phyloP scores from a whole-genome alignment of 2,888 invertebrate genomes.

The Dryococelus australis region DNA sequence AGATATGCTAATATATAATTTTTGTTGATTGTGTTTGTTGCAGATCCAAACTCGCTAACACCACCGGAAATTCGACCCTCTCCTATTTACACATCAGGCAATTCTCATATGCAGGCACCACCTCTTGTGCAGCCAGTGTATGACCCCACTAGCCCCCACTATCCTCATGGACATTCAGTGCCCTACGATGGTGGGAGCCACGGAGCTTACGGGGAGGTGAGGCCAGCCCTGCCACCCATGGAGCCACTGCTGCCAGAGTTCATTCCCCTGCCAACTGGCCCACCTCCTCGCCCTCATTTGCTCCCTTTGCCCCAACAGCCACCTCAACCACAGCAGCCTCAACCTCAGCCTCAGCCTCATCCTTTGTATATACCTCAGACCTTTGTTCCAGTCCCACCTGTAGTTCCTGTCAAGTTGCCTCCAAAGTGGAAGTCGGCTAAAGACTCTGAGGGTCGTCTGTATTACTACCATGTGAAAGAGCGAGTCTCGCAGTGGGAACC shows the following conservation, averaged over 20 bases:
- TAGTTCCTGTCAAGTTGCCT: conserved; percentile 70
- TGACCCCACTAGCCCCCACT: conserved; percentile 42
- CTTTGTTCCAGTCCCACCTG: conserved; percentile 41
- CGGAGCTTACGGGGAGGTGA: conserved; percentile 7
- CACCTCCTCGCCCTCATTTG: conserved; percentile 35
- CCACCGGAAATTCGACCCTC: conserved; percentile 40
- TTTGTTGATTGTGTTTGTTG: not conserved
- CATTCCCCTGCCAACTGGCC: conserved; percentile 43
- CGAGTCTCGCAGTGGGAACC: conserved; percentile 83
- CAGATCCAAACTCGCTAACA: conserved; percentile 40
- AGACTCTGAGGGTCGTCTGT: conserved; percentile 83
- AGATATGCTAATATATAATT: not conserved
- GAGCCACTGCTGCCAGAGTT: conserved; percentile 44
- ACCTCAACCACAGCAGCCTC: conserved; percentile 42
- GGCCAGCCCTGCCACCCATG: conserved; percentile 45
- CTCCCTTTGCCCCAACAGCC: conserved; percentile 46
- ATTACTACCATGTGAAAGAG: conserved; percentile 88
- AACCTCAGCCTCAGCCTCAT: conserved; percentile 40
- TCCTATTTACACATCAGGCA: conserved; percentile 34
- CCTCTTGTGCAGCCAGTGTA: conserved; percentile 31
- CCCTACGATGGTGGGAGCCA: conserved; percentile 36
- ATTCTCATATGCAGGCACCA: conserved; percentile 24
- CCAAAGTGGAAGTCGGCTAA: conserved; percentile 87
- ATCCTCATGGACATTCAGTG: conserved; percentile 37
- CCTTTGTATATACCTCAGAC: conserved; percentile 39